Conservation (phyloP, 2,797 vertebrate species). For the Merluccius polli region DNA sequence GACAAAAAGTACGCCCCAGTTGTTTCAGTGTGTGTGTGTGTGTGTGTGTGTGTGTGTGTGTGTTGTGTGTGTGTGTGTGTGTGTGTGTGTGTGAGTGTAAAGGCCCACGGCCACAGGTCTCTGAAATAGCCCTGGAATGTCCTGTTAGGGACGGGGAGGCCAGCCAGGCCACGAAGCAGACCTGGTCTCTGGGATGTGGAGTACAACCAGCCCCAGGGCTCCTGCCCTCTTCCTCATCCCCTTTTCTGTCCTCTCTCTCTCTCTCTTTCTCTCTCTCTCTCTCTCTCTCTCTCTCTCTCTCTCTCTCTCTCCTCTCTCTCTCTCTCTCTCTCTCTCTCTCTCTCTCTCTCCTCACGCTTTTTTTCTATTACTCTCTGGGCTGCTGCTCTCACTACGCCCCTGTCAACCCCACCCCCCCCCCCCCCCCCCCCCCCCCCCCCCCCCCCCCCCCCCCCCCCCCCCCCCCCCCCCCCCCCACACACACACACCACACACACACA, state of each 20-base stretch:
- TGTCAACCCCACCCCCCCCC: no score
- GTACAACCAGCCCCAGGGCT: constrained; percentile 52
- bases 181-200: constrained; percentile 63
- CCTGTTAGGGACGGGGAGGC: constrained; percentile 50
- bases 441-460: neutral
- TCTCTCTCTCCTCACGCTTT: no score
- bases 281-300: neutral
- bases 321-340: neutral
- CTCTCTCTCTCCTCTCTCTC: neutral
- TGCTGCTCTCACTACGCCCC: no score
- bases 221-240: neutral
- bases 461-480: no score
- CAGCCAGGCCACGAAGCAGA: constrained; percentile 73
- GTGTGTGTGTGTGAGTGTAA: no score
- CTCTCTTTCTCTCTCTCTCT: constrained; percentile 5
- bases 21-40: neutral
- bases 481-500: neutral
- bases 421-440: no score
- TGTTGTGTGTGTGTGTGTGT: no score
- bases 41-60: no score
- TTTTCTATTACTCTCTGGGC: no score
- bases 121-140: constrained; percentile 63
- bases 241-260: no score
- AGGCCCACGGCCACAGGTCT: constrained; percentile 18
- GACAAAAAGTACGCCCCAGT: neutral